phyloP scores from a whole-genome alignment of 2,113 vertebrate genomes.

The Brachyhypopomus occidentalis region DNA sequence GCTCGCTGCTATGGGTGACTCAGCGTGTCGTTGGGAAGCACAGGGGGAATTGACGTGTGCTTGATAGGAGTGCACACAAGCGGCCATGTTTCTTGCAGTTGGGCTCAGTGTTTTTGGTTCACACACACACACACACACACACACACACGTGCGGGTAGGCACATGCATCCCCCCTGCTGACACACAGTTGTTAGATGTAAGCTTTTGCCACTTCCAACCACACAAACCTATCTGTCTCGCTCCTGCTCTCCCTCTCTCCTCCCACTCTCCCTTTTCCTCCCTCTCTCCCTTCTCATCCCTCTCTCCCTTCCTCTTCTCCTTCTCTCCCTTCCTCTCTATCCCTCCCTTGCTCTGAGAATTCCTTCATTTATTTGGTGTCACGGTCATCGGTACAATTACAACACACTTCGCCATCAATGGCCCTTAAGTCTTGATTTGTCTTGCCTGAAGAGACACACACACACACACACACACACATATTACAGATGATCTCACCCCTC shows the following conservation, averaged over 20 bases:
- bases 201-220: background rate
- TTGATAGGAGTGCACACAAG: background rate
- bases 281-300: background rate
- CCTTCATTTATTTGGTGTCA: conserved; percentile 9
- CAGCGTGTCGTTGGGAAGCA: background rate
- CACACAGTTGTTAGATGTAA: background rate
- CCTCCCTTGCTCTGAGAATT: background rate
- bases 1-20: conserved; percentile 1
- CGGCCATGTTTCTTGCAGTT: background rate
- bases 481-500: background rate
- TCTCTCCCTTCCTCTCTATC: background rate
- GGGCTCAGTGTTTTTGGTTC: background rate
- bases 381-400: conserved; percentile 5
- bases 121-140: background rate
- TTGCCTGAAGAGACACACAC: conserved; percentile 1
- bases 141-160: background rate
- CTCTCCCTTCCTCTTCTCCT: background rate
- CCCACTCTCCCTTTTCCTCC: background rate
- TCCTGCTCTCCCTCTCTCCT: background rate
- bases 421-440: conserved; percentile 25
- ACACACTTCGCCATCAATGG: conserved; percentile 24
- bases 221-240: background rate
- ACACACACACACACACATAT: conserved; percentile 24
- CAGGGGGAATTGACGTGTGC: background rate
- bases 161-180: background rate